These are phyloP conservation scores for Erythrolamprus reginae DNA, from an alignment of 2,113 vertebrate species.

Conservation along the genomic window DNA sequence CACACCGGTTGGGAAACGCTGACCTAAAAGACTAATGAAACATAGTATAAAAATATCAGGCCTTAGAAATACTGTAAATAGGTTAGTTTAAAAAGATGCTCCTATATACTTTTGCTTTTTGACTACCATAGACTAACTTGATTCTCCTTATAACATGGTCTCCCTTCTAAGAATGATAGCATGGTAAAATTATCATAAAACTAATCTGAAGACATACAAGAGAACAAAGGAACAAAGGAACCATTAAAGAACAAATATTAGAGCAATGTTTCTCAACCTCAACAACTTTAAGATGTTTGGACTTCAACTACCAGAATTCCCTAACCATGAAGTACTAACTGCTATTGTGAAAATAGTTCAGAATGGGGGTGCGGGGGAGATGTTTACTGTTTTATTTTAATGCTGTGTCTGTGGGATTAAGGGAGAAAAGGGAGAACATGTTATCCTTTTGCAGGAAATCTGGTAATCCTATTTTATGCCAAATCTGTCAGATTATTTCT, in stretches of 20 bases:
- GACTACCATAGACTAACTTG: neutral
- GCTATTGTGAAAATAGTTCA: no score
- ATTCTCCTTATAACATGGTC: neutral
- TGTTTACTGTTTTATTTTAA: no score
- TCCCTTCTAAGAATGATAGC: neutral
- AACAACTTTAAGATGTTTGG: neutral
- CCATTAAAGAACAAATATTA: neutral
- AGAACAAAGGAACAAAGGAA: neutral
- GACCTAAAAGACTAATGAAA: neutral
- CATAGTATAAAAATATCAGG: neutral
- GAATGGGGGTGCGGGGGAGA: no score
- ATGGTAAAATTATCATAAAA: neutral
- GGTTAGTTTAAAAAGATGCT: neutral
- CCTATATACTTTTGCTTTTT: neutral
- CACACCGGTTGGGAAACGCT: no score
- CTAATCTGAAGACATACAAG: neutral
- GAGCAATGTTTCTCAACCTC: neutral
- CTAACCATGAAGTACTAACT: no score
- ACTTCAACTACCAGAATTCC: no score
- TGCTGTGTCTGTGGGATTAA: no score
- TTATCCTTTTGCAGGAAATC: neutral
- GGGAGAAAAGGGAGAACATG: neutral
- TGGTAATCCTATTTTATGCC: neutral
- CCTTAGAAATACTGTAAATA: neutral
- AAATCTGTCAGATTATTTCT: neutral